A percentile compares a stretch with the other conserved stretches of the same genome.
These are phyloP conservation scores for Octonoba sinensis DNA, from an alignment of 2,888 invertebrate species.

Conservation along the genomic window DNA sequence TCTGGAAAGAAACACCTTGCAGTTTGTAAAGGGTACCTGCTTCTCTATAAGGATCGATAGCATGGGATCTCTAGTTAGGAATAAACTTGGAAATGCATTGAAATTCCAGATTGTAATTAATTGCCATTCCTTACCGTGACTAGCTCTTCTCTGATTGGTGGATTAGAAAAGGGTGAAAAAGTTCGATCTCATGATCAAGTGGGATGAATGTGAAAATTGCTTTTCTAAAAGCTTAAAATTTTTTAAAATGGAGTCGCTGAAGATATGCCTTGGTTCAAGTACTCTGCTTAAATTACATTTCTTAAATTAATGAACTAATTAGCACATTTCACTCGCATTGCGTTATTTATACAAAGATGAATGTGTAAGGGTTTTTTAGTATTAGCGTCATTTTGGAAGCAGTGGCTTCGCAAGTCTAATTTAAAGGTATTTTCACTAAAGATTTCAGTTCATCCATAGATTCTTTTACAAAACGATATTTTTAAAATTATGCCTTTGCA, in stretches of 20 bases:
- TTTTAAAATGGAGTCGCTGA: slow-evolving; percentile 49
- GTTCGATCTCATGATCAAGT: slow-evolving; percentile 47
- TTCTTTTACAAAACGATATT: too few relatives aligned
- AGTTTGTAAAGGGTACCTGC: slow-evolving; percentile 13
- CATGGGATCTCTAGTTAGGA: slow-evolving; percentile 29
- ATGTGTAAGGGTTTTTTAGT: not conserved
- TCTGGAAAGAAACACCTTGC: not conserved
- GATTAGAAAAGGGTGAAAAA: slow-evolving; percentile 60
- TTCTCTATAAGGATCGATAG: slow-evolving; percentile 7
- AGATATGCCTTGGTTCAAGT: slow-evolving; percentile 36
- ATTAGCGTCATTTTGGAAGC: too few relatives aligned
- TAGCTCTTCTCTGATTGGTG: slow-evolving; percentile 58
- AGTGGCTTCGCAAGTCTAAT: slow-evolving; percentile 10
- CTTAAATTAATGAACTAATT: slow-evolving; percentile 64
- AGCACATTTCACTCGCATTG: slow-evolving; percentile 42
- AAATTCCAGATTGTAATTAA: slow-evolving; percentile 54
- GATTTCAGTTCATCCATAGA: slow-evolving; percentile 26
- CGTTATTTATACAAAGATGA: slow-evolving; percentile 48
- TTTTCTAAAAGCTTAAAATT: slow-evolving; percentile 57
- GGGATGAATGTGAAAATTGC: slow-evolving; percentile 60
- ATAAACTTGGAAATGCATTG: slow-evolving; percentile 23
- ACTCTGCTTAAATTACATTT: slow-evolving; percentile 58
- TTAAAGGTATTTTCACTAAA: slow-evolving; percentile 42
- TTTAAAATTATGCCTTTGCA: too few relatives aligned
- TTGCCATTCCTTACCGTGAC: slow-evolving; percentile 57